These are phyloP conservation scores for Alosa sapidissima DNA, from an alignment of 2,797 vertebrate genomes.

Conservation along the genomic window DNA sequence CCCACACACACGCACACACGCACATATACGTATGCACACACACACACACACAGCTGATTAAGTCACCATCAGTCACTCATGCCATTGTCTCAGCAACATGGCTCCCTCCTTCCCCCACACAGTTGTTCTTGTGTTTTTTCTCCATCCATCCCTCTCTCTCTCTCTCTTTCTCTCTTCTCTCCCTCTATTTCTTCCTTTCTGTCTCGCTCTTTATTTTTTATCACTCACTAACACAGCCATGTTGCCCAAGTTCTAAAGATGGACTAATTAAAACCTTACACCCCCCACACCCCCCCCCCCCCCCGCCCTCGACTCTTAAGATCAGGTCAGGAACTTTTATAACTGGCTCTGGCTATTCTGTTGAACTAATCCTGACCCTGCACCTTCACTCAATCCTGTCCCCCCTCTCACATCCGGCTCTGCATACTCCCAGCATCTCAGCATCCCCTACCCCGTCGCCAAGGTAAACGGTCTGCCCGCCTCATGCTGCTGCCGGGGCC, in stretches of 20 bases:
- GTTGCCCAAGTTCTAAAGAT: neutral
- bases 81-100: conserved; percentile 28
- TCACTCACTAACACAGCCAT: neutral
- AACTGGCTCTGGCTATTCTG: neutral
- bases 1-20: neutral
- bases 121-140: neutral
- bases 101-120: neutral
- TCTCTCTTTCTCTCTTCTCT: neutral
- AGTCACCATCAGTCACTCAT: conserved; percentile 38
- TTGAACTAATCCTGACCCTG: neutral
- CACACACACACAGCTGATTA: conserved; percentile 29
- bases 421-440: neutral
- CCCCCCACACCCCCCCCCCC: neutral
- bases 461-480: neutral
- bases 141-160: neutral
- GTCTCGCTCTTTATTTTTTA: neutral
- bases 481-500: neutral
- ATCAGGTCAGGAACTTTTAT: neutral
- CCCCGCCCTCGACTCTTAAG: neutral
- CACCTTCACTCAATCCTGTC: neutral
- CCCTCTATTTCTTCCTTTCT: neutral
- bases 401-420: neutral
- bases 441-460: neutral
- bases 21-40: neutral
- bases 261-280: conserved; percentile 15